Percentiles rank a stretch among this genome's conserved stretches.
phyloP scores from a whole-genome alignment of 1,140 invertebrate genomes.

The Diorhabda elongata region DNA sequence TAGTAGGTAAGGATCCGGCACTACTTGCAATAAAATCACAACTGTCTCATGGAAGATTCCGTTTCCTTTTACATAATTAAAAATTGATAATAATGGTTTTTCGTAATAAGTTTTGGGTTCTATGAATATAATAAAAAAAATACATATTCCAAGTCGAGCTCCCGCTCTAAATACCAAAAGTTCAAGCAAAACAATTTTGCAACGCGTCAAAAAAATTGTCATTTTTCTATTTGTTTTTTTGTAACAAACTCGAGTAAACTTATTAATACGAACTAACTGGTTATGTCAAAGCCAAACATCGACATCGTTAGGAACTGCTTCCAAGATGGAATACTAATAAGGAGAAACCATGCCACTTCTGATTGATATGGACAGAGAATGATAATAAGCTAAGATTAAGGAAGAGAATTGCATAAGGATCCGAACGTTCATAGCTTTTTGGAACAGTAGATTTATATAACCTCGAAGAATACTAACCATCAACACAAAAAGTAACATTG shows the following conservation, averaged over 20 bases:
- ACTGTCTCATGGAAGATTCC: no score
- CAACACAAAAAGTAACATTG: no score
- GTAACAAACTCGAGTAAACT: conserved; percentile 46
- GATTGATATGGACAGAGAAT: conserved; percentile 46
- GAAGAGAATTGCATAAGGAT: conserved; percentile 28
- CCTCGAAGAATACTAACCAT: no score
- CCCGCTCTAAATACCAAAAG: conserved; percentile 26
- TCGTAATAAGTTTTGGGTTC: no score
- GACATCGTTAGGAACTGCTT: conserved; percentile 41
- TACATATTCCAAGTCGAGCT: neutral
- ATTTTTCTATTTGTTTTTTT: conserved; percentile 48
- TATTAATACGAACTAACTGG: conserved; percentile 50
- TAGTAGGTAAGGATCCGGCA: no score
- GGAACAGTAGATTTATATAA: no score
- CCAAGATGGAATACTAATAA: conserved; percentile 46
- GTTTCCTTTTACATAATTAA: no score
- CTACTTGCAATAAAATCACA: no score
- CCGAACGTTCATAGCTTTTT: no score
- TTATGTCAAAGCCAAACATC: conserved; percentile 50
- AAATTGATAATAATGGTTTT: no score
- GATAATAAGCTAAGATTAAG: conserved; percentile 44
- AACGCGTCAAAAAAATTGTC: conserved; percentile 38
- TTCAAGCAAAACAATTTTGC: conserved; percentile 39
- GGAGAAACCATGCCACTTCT: conserved; percentile 39
- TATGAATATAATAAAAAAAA: no score